Evolutionary conservation across 2,797 vertebrate species (phyloP), one percentile per base, ranked within the genome.

Genomic region (Epinephelus awoara): DNA sequence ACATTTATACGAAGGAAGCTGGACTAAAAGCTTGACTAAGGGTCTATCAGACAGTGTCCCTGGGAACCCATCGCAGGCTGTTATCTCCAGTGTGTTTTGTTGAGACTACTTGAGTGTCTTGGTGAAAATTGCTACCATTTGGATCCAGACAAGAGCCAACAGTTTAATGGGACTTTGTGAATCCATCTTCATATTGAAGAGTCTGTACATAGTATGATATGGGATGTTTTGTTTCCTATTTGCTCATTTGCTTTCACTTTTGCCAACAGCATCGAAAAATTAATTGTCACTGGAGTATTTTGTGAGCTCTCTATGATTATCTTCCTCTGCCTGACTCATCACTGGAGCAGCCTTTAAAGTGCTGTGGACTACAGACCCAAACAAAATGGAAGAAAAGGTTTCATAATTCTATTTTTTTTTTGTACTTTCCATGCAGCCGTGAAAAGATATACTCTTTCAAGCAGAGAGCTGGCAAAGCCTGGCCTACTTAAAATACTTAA

Each of bases 181-280:
- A 84, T 68, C 15, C 55, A 52, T 94, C 93, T 94, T 94, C 93
- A 94, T 86, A 91, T 94, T 94, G 93, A 93, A 94, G 93, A 92
- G 92, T 76, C 11, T 94, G 93, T 94, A 93, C 77, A 93, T 93
- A 91, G 82, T 72, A 70, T 61, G 63, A 87, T 79, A 77, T 66
- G 81, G 92, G 85, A 91, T 77, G 80, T 93, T 91, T 42, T 79
- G 58, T 87, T 90, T 89, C 89, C 86, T 65, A 9, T 73, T 77
- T 81, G 25, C 79, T 81, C 63, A 9, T 73, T 77, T 81, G 25
- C 79, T 81, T 86, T 85, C 75, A 63, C 56, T 62, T 83, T 83
- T 80, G 73, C 77, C 75, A 75, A 86, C 68, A 82, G 82, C 75
- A 52, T 68, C 44, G 4, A 62, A 85, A 77, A 73, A 69, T 73